Base-by-base conservation (phyloP, 2,797 vertebrate species). In the Trachops cirrhosus region DNA sequence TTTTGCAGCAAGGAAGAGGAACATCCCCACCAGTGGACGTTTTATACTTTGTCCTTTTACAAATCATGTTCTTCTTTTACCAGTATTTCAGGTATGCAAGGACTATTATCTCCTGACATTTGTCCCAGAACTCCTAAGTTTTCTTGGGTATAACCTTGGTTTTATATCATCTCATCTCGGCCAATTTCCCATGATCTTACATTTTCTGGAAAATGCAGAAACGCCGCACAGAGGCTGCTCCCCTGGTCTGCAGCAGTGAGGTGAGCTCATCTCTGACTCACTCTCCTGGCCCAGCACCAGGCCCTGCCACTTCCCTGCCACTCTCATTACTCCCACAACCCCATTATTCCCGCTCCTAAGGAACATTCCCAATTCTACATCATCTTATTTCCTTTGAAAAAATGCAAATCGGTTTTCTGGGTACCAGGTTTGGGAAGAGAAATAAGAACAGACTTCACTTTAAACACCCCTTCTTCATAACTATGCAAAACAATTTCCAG, bases 161-260 rank as follows among this genome's bases (percentile, higher is more conserved):
- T 96, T 91, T 85, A 21, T 12, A 88, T 44, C n/a, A 86, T 52
- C 39, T 44, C 22, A 74, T 83, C 83, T 50, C 14, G 84, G 18
- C 34, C n/a, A 32, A 54, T 50, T 44, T 9, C 86, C 32, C n/a
- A 57, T 18, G 15, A 4, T 22, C 39, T 86, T 48, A 37, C 26
- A 21, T 22, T n/a, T 87, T 80, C 34, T n/a, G 37, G 46, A 68
- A 82, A 41, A 77, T 22, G 34, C 19, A 14, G 67, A 68, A 37
- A 34, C 9, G 19, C 4, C 9, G 3, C 0, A 1, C 14, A n/a
- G 32, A 24, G 21, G 21, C 7, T 12, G 19, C 39, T 46, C n/a
- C 19, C 22, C 16, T 2, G 12, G 21, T 18, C 75, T 54, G 70
- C 44, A 29, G 37, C 73, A 24, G 12, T 9, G 52, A 54, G 24